Conservation (phyloP, 2,888 invertebrate species). For the Rhabditophanes sp. region DNA sequence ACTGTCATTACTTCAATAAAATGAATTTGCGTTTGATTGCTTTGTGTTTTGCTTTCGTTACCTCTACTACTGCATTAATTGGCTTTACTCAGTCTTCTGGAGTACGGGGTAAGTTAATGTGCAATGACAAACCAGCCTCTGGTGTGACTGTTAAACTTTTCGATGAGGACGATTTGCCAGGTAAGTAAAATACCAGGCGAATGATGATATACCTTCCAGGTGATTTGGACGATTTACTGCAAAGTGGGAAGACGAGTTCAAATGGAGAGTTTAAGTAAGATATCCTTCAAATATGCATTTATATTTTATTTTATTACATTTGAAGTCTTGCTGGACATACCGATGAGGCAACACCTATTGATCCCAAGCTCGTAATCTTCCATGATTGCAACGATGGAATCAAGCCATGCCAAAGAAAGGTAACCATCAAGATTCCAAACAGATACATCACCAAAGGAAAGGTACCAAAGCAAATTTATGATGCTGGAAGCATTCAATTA, state of each 20-base stretch:
- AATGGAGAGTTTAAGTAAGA: too few species aligned
- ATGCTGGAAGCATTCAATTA: slow-evolving; percentile 27
- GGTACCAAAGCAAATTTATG: slow-evolving; percentile 19
- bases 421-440: slow-evolving; percentile 31
- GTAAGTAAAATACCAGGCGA: too few species aligned
- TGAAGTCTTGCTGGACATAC: too few species aligned
- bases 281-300: too few species aligned
- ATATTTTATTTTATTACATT: too few species aligned
- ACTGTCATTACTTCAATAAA: too few species aligned
- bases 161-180: slow-evolving; percentile 2
- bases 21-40: too few species aligned
- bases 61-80: too few species aligned
- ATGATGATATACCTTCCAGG: too few species aligned
- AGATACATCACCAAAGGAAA: slow-evolving; percentile 24
- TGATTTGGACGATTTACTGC: too few species aligned
- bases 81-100: slow-evolving; percentile 2
- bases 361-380: slow-evolving; percentile 20
- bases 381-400: slow-evolving; percentile 23
- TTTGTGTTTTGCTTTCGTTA: too few species aligned
- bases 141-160: slow-evolving; percentile 1
- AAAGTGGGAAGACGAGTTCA: too few species aligned
- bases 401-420: slow-evolving; percentile 33
- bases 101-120: slow-evolving; percentile 1
- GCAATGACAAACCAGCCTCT: not conserved
- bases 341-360: slow-evolving; percentile 15